A percentile compares a stretch with the other conserved stretches of the same genome.
These are phyloP conservation scores for Colletes collaris DNA, from an alignment of 2,888 invertebrate genomes.

Conservation along the genomic window DNA sequence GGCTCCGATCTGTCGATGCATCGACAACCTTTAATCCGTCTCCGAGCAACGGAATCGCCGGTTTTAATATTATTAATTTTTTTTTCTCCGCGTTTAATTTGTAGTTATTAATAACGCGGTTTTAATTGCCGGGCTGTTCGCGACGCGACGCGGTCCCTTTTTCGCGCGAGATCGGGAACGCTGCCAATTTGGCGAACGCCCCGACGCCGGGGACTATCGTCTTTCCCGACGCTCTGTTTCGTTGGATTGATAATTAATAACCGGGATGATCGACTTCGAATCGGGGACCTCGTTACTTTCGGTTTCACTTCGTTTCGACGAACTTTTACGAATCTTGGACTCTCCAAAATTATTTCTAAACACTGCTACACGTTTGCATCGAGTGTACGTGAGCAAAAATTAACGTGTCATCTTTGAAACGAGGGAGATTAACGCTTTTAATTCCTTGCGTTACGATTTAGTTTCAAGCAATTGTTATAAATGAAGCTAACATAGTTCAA, in stretches of 20 bases:
- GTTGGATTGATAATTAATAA: constrained; percentile 38
- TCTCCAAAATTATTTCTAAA: too few relatives aligned
- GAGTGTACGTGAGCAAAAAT: too few relatives aligned
- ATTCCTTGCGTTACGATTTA: too few relatives aligned
- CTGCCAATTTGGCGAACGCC: constrained; percentile 34
- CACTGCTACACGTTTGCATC: too few relatives aligned
- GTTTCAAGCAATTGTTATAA: too few relatives aligned
- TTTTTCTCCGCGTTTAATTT: constrained; percentile 18
- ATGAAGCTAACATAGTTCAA: too few relatives aligned
- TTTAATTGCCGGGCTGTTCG: constrained; percentile 46
- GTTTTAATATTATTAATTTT: constrained; percentile 1
- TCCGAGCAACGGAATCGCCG: neutral
- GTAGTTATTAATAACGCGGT: constrained; percentile 46
- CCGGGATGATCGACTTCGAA: constrained; percentile 1
- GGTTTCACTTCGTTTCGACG: too few relatives aligned
- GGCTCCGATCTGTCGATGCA: constrained; percentile 21
- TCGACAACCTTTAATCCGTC: constrained; percentile 8
- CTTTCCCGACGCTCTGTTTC: constrained; percentile 12
- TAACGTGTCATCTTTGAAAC: too few relatives aligned
- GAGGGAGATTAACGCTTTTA: too few relatives aligned
- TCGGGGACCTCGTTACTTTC: neutral
- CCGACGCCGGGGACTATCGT: constrained; percentile 6
- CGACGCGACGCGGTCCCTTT: constrained; percentile 11
- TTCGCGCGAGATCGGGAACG: constrained; percentile 22
- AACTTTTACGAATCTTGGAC: too few relatives aligned